A percentile compares a stretch with the other conserved stretches of the same genome.
Evolutionary conservation across 2,888 invertebrate genomes (phyloP).

Genomic region (Drosophila paranaensis): DNA sequence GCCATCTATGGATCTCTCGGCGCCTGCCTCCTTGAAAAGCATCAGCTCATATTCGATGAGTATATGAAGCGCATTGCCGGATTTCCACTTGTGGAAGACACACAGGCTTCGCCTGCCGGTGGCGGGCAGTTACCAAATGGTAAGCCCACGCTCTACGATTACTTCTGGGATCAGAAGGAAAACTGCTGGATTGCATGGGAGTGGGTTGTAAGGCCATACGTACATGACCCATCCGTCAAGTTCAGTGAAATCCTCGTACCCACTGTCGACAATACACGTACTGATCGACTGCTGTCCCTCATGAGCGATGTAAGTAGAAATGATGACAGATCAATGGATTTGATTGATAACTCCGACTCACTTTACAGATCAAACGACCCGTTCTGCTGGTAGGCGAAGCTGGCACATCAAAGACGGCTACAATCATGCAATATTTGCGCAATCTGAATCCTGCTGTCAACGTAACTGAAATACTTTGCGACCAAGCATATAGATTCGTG

Average conservation of each 20-base stretch:
- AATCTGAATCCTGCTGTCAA: conserved; percentile 89
- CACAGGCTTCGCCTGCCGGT: conserved; percentile 87
- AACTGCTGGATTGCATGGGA: conserved; percentile 94
- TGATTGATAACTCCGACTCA: not conserved
- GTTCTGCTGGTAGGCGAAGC: conserved; percentile 95
- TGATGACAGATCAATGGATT: not conserved
- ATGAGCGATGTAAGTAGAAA: conserved; percentile 88
- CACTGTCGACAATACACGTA: conserved; percentile 93
- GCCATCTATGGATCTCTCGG: conserved; percentile 94
- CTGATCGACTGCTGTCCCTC: conserved; percentile 91
- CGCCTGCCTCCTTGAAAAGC: conserved; percentile 89
- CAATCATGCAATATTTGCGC: conserved; percentile 92
- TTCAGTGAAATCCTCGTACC: conserved; percentile 95
- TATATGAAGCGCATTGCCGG: conserved; percentile 89
- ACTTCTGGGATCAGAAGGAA: conserved; percentile 89
- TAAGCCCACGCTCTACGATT: conserved; percentile 92
- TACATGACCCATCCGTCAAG: conserved; percentile 89
- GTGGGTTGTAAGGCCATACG: conserved; percentile 90
- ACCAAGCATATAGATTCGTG: conserved; percentile 18
- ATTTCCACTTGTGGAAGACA: conserved; percentile 89
- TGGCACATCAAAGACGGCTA: conserved; percentile 96
- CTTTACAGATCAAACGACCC: conserved; percentile 88
- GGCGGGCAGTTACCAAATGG: conserved; percentile 90
- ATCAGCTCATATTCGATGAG: conserved; percentile 90
- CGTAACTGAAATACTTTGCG: conserved; percentile 84